A percentile compares a stretch with the other conserved stretches of the same genome.
Conservation (phyloP, 2,113 vertebrate species). For the Felis chaus region DNA sequence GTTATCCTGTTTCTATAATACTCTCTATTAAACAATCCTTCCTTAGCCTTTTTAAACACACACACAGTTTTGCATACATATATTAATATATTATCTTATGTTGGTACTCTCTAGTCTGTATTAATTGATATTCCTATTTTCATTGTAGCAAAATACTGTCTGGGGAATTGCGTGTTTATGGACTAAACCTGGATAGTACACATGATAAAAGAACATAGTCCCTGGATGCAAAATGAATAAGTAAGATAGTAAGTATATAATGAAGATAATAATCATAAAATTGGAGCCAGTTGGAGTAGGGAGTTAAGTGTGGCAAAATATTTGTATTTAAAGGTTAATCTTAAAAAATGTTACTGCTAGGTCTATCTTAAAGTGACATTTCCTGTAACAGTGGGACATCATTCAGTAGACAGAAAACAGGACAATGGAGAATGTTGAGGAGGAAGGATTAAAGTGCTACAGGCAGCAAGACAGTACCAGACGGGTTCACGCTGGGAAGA, state of each 20-base stretch:
- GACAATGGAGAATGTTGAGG: not conserved
- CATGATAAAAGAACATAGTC: not conserved
- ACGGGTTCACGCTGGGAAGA: not conserved
- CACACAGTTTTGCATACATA: not conserved
- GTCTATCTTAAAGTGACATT: not conserved
- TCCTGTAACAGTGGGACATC: not conserved
- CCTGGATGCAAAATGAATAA: not conserved
- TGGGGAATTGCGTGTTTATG: slow-evolving; percentile 2
- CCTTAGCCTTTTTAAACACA: not conserved
- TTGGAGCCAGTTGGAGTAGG: not conserved
- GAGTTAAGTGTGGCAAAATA: not conserved
- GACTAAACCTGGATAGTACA: not conserved
- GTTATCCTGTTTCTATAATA: not conserved
- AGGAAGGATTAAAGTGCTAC: not conserved
- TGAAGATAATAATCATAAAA: not conserved
- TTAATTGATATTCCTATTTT: not conserved
- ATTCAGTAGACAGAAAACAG: not conserved
- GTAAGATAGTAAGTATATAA: not conserved
- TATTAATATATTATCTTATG: not conserved
- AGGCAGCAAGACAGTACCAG: not conserved
- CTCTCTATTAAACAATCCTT: not conserved
- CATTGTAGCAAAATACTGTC: not conserved
- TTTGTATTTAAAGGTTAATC: not conserved
- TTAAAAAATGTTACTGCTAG: not conserved
- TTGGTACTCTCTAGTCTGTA: not conserved